phyloP scores from a whole-genome alignment of 1,140 invertebrate species.

The Sinonovacula constricta region DNA sequence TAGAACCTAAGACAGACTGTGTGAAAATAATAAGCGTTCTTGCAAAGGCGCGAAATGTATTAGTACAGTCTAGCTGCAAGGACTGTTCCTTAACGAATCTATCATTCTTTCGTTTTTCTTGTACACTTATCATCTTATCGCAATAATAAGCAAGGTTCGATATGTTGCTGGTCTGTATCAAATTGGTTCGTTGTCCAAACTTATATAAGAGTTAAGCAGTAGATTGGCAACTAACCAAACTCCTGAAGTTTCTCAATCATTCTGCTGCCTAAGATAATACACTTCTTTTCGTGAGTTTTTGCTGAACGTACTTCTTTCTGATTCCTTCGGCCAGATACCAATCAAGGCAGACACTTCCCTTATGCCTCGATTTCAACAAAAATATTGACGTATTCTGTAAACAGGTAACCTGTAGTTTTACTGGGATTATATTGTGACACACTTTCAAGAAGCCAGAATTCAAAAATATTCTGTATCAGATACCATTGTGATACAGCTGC shows the following conservation, averaged over 20 bases:
- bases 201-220: conserved; percentile 58
- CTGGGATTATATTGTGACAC: conserved; percentile 49
- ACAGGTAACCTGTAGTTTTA: conserved; percentile 31
- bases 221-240: conserved; percentile 57
- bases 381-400: conserved; percentile 55
- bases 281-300: conserved; percentile 72
- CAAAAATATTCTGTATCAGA: conserved; percentile 19
- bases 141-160: conserved; percentile 53
- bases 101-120: conserved; percentile 23
- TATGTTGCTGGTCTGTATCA: conserved; percentile 65
- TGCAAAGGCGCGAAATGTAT: conserved; percentile 5
- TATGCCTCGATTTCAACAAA: conserved; percentile 62
- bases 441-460: conserved; percentile 37
- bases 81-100: conserved; percentile 22
- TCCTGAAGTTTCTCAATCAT: conserved; percentile 76
- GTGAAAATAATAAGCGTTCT: conserved; percentile 74
- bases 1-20: conserved; percentile 76
- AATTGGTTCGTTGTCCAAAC: too few species aligned
- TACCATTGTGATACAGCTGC: conserved; percentile 25
- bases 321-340: too few species aligned
- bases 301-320: conserved; percentile 66
- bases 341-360: conserved; percentile 56
- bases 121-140: conserved; percentile 59
- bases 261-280: conserved; percentile 68
- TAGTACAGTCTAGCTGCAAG: conserved; percentile 8